Evolutionary conservation across 2,888 invertebrate genomes (phyloP).

Genomic region (Mesorhabditis belari): DNA sequence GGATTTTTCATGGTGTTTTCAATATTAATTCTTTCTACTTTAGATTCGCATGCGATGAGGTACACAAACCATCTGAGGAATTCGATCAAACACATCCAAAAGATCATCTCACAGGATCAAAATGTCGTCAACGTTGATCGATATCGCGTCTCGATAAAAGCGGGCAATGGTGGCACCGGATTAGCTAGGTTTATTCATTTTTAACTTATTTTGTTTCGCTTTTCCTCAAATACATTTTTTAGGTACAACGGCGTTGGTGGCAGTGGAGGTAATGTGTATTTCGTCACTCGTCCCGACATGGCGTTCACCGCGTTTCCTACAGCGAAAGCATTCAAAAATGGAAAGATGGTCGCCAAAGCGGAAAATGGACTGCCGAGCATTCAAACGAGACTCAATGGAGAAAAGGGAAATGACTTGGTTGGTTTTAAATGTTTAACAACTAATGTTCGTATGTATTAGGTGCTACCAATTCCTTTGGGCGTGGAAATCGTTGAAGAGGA

Average conservation of each 20-base stretch:
- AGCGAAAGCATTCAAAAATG: not conserved
- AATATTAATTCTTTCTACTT: no score
- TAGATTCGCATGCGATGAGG: not conserved
- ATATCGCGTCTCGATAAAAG: slow-evolving; percentile 18
- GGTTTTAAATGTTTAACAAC: not conserved
- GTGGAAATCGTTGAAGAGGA: slow-evolving; percentile 40
- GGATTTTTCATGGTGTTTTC: no score
- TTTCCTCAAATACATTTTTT: not conserved
- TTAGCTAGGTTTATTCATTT: slow-evolving; percentile 14
- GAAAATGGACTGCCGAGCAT: slow-evolving; percentile 14
- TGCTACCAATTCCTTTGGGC: slow-evolving; percentile 47
- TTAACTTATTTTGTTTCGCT: not conserved
- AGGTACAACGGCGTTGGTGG: slow-evolving; percentile 50
- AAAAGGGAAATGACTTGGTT: slow-evolving; percentile 9
- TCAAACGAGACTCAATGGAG: slow-evolving; percentile 17
- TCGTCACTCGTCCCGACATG: slow-evolving; percentile 26
- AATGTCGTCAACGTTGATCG: slow-evolving; percentile 19
- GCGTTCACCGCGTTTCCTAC: slow-evolving; percentile 31
- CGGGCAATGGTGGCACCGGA: slow-evolving; percentile 39
- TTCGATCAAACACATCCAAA: slow-evolving; percentile 7
- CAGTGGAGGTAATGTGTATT: slow-evolving; percentile 38
- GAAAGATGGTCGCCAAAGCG: slow-evolving; percentile 1
- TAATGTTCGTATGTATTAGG: slow-evolving; percentile 25
- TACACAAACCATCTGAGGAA: not conserved
- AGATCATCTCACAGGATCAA: slow-evolving; percentile 14